Evolutionary conservation across 2,797 vertebrate species (phyloP).

Genomic region (Anas acuta): DNA sequence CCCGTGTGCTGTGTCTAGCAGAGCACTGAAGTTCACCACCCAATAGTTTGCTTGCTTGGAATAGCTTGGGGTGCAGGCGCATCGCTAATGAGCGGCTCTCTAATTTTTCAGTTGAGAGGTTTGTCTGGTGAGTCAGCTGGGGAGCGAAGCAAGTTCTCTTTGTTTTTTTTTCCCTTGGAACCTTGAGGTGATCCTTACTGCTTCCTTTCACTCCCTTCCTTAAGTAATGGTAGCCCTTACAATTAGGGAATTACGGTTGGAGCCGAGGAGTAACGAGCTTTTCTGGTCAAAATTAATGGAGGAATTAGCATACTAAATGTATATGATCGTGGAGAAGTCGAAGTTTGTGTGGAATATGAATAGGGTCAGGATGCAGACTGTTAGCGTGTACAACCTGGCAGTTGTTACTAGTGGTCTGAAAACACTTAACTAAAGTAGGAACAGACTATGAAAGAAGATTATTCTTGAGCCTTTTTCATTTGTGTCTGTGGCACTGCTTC

Average conservation of each 20-base stretch:
- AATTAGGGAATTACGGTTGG: not conserved
- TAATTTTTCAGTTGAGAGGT: not conserved
- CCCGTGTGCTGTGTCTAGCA: not conserved
- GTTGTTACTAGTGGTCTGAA: not conserved
- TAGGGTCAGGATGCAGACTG: not conserved
- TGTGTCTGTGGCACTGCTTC: not conserved
- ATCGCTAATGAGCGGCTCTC: not conserved
- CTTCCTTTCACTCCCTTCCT: not conserved
- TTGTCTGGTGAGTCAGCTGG: not conserved
- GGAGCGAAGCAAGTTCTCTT: not conserved
- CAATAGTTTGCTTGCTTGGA: not conserved
- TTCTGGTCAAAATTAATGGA: not conserved
- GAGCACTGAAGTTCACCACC: not conserved
- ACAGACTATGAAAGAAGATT: not conserved
- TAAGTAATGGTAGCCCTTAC: not conserved
- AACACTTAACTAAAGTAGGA: not conserved
- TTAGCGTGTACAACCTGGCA: not conserved
- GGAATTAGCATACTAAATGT: too few species aligned
- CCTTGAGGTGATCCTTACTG: not conserved
- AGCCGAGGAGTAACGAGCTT: not conserved
- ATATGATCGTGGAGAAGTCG: not conserved
- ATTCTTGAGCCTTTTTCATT: too few species aligned
- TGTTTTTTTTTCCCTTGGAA: not conserved
- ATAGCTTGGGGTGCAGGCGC: not conserved
- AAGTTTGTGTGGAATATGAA: not conserved